These are phyloP conservation scores for Hololepta plana DNA, from an alignment of 2,888 invertebrate genomes.

Conservation along the genomic window DNA sequence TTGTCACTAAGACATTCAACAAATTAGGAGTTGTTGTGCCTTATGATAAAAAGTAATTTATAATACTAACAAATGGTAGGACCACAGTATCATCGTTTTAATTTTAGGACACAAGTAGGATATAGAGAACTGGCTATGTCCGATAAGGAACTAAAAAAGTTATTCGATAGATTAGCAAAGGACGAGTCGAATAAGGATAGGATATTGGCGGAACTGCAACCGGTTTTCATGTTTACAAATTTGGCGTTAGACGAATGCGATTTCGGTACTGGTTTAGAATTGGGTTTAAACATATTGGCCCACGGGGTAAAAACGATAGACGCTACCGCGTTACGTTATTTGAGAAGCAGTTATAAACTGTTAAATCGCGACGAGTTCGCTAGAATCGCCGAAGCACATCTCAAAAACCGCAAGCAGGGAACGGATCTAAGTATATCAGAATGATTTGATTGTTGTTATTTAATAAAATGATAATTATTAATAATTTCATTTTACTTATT, in stretches of 20 bases:
- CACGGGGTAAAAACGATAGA: too few species aligned
- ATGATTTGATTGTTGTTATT: conserved; percentile 9
- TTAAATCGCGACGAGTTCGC: conserved; percentile 53
- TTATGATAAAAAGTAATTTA: conserved; percentile 49
- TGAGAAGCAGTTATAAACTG: conserved; percentile 59
- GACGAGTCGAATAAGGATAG: conserved; percentile 39
- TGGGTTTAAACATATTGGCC: conserved; percentile 71
- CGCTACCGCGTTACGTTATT: too few species aligned
- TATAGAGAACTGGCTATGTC: conserved; percentile 43
- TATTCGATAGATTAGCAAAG: conserved; percentile 46
- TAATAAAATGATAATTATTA: neutral
- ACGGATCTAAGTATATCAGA: conserved; percentile 28
- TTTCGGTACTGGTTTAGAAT: conserved; percentile 81
- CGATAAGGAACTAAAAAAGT: conserved; percentile 36
- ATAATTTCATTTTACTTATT: neutral
- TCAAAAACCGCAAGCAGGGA: conserved; percentile 47
- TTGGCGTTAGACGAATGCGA: conserved; percentile 92
- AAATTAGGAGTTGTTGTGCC: conserved; percentile 75
- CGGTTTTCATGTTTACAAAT: conserved; percentile 63
- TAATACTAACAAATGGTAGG: too few species aligned
- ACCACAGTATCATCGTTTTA: conserved; percentile 3
- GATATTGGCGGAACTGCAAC: conserved; percentile 55
- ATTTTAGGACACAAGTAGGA: conserved; percentile 49
- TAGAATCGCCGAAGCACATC: conserved; percentile 56
- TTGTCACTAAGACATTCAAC: conserved; percentile 59